Conservation (phyloP, 1,140 invertebrate species). For the Drosophila trapezifrons region DNA sequence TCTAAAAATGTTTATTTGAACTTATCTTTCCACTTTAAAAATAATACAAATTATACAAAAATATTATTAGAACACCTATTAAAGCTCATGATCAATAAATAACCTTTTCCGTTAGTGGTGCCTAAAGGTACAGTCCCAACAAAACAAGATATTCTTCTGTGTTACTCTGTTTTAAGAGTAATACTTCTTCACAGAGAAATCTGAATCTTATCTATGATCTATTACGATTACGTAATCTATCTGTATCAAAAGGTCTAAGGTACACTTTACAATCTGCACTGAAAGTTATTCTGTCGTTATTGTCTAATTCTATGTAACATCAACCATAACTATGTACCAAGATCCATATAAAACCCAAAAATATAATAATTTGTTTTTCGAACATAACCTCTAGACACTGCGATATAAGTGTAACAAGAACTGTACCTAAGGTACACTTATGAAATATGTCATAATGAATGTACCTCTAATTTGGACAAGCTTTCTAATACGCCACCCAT, state of each 20-base stretch:
- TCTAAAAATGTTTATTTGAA: background rate
- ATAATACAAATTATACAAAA: background rate
- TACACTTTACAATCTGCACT: background rate
- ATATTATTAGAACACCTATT: background rate
- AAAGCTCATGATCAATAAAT: background rate
- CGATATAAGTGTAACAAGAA: too few species aligned
- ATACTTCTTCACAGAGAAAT: background rate
- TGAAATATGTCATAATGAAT: too few species aligned
- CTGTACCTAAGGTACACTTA: background rate
- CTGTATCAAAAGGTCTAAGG: too few species aligned
- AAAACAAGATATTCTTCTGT: background rate
- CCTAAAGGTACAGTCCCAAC: conserved; percentile 11
- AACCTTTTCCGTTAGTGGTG: background rate
- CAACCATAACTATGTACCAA: too few species aligned
- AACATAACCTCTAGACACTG: too few species aligned
- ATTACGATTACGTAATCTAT: background rate
- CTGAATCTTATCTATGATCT: too few species aligned
- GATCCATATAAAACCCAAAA: too few species aligned
- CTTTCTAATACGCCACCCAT: background rate
- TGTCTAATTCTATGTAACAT: background rate
- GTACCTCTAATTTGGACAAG: too few species aligned
- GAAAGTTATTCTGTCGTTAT: background rate
- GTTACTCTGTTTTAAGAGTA: background rate
- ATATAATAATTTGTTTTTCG: too few species aligned
- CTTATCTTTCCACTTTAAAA: background rate